A percentile compares a stretch with the other conserved stretches of the same genome.
These are phyloP conservation scores for Platichthys flesus DNA, from an alignment of 2,113 vertebrate species.

Conservation along the genomic window DNA sequence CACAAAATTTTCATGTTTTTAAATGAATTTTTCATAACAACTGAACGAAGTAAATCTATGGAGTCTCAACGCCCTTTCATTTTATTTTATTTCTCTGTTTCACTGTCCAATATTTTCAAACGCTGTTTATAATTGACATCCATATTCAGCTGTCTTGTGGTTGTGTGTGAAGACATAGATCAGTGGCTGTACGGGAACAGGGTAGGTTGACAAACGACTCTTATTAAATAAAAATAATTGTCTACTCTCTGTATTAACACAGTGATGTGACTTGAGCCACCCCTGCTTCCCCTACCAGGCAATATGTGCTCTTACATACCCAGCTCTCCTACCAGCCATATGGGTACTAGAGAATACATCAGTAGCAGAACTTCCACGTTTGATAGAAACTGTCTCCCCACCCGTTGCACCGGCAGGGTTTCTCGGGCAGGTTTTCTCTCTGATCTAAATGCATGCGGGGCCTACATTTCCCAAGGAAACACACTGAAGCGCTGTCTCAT, in stretches of 20 bases:
- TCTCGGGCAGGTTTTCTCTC: slow-evolving; percentile 66
- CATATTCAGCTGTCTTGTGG: slow-evolving; percentile 66
- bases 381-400: slow-evolving; percentile 47
- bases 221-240: neutral
- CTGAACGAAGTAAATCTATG: slow-evolving; percentile 24
- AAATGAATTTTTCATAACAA: slow-evolving; percentile 46
- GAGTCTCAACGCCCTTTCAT: neutral
- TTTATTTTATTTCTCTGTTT: slow-evolving; percentile 27
- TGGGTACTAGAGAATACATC: slow-evolving; percentile 46
- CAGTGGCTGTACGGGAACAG: slow-evolving; percentile 53
- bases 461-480: slow-evolving; percentile 77
- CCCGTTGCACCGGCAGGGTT: slow-evolving; percentile 41
- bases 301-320: slow-evolving; percentile 40
- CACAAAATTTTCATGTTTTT: slow-evolving; percentile 8
- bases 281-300: slow-evolving; percentile 34
- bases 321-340: slow-evolving; percentile 25
- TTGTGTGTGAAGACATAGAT: slow-evolving; percentile 57
- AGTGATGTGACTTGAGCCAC: slow-evolving; percentile 34
- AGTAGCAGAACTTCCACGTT: slow-evolving; percentile 38
- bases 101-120: slow-evolving; percentile 71
- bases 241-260: slow-evolving; percentile 47
- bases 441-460: slow-evolving; percentile 61
- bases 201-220: slow-evolving; percentile 44
- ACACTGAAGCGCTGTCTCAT: slow-evolving; percentile 63
- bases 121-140: slow-evolving; percentile 65